Conservation (phyloP, 2,797 vertebrate species). For the Mionectes olivaceus region DNA sequence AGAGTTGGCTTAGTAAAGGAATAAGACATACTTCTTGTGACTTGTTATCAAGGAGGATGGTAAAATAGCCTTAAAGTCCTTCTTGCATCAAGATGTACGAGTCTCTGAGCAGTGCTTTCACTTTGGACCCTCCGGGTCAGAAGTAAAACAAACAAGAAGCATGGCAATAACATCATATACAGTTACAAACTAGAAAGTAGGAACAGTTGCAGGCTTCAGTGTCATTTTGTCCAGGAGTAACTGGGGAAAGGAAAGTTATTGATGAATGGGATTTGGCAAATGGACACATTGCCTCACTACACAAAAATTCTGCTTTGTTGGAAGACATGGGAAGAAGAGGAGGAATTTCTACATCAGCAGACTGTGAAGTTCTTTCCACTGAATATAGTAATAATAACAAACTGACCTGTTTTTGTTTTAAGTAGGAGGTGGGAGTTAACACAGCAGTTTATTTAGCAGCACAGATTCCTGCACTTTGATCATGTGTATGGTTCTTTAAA, state of each 20-base stretch:
- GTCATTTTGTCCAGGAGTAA: not conserved
- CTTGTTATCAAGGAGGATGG: not conserved
- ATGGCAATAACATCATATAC: not conserved
- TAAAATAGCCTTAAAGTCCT: not conserved
- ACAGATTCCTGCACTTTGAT: conserved; percentile 14
- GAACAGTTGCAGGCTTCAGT: not conserved
- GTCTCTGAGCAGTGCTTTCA: not conserved
- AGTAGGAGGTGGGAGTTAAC: not conserved
- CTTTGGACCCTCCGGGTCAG: not conserved
- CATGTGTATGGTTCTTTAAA: not conserved
- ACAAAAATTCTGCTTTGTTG: not conserved
- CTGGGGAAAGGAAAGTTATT: not conserved
- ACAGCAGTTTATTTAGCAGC: conserved; percentile 37
- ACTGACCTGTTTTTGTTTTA: not conserved
- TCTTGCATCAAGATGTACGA: not conserved
- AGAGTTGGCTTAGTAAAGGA: not conserved
- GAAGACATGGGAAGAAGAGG: not conserved
- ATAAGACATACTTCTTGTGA: not conserved
- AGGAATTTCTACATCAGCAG: not conserved
- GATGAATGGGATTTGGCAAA: not conserved
- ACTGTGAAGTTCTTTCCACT: not conserved
- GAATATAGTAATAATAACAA: not conserved
- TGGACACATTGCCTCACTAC: not conserved
- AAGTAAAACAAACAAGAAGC: not conserved
- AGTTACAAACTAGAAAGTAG: not conserved